These are phyloP conservation scores for Trypoxylus dichotomus DNA, from an alignment of 1,140 invertebrate species.

Conservation along the genomic window DNA sequence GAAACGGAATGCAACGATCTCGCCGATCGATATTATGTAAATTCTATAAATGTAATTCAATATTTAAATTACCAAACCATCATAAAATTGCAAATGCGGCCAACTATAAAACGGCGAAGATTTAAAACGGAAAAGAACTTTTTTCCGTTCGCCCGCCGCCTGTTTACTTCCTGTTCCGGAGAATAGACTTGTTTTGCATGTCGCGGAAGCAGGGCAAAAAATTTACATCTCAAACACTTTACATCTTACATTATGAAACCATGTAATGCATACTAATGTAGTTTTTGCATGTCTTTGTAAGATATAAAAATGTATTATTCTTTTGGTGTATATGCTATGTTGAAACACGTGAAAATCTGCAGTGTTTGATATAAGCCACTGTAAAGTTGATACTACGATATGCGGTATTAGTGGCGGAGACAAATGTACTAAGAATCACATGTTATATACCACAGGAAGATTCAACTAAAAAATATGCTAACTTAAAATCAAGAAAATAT, in stretches of 20 bases:
- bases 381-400: not conserved
- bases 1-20: not conserved
- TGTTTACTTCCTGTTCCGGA: constrained; percentile 33
- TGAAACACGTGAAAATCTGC: too few relatives aligned
- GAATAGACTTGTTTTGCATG: constrained; percentile 37
- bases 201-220: constrained; percentile 32
- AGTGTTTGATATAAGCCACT: too few relatives aligned
- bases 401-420: too few relatives aligned
- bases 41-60: constrained; percentile 26
- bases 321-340: too few relatives aligned
- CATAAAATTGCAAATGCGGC: constrained; percentile 32
- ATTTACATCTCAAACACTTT: constrained; percentile 36
- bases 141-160: constrained; percentile 33
- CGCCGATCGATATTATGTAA: not conserved
- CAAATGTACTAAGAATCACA: too few relatives aligned
- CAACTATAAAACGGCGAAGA: constrained; percentile 37
- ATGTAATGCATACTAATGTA: constrained; percentile 35
- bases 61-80: constrained; percentile 32
- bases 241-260: constrained; percentile 34
- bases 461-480: too few relatives aligned
- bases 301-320: too few relatives aligned
- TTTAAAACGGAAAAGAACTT: constrained; percentile 35
- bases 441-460: too few relatives aligned
- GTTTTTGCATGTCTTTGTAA: constrained; percentile 20
- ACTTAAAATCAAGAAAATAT: too few relatives aligned